Base-by-base conservation (phyloP, 2,113 vertebrate species). In the Isurus oxyrinchus region DNA sequence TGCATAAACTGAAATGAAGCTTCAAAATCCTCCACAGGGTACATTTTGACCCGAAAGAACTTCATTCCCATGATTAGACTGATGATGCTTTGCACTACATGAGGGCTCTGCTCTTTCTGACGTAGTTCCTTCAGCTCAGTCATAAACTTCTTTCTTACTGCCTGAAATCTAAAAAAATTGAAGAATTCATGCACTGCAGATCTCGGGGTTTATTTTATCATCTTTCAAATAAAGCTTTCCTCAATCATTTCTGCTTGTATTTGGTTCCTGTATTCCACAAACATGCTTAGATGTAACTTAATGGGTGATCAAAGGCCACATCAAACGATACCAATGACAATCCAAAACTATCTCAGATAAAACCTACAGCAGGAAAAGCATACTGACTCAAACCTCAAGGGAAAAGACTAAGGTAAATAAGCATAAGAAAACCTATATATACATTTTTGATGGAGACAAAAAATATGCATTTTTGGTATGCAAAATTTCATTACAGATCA, bases 41-140 rank as follows among this genome's bases (percentile, higher is more conserved):
- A 99, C 99, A 99, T 99, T 97, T 99, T 99, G 53, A 99, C 99
- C 97, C 99, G 98, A 97, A 99, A 99, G 98, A 99, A 99, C 97
- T 99, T 99, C 99, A 99, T 99, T 96, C 99, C 99, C 99, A 99
- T 99, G 97, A 99, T 99, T 96, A 99, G 98, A 97, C 98, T 99
- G 98, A 99, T 99, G 97, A 99, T 98, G 96, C 99, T 99, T 97
- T 99, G 99, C 76, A 99, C 98, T 96, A 99, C 98, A 2, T 99
- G 99, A 96, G 99, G 99, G 97, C 98, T 99, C 97, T 99, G 99
- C 96, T 99, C 99, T 97, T 99, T 99, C 96, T 99, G 99, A 44
- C 99, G 97, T 44, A 99, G 98, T 97, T 99, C 99, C 97, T 99
- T 99, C 96, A 99, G 98, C 96, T 99, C 99, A 19, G 99, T 99